These are phyloP conservation scores for Pollicipes pollicipes DNA, from an alignment of 1,140 invertebrate species.

Conservation along the genomic window DNA sequence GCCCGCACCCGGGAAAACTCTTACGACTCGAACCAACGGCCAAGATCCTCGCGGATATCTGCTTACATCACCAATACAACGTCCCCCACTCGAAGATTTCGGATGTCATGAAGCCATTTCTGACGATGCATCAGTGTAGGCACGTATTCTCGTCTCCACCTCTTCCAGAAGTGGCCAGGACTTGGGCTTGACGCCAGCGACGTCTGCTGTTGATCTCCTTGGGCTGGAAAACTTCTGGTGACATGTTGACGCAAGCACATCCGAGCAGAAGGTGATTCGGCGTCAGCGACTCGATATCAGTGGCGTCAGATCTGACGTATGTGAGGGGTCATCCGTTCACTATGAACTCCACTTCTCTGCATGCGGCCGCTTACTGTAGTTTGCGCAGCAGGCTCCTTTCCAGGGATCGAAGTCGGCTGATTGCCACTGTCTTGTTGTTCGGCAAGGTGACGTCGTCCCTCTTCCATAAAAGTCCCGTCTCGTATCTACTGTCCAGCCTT, in stretches of 20 bases:
- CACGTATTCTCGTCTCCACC: neutral
- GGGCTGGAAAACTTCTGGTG: neutral
- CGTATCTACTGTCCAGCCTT: too few relatives aligned
- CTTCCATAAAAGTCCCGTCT: too few relatives aligned
- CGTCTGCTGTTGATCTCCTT: neutral
- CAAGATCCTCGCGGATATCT: neutral
- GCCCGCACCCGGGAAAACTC: neutral
- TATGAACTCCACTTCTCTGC: neutral
- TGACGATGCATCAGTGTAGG: neutral
- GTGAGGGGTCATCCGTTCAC: neutral
- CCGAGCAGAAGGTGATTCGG: neutral
- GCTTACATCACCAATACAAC: neutral
- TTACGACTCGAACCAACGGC: neutral
- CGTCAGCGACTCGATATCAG: neutral
- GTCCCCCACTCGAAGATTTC: neutral
- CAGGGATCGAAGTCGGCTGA: too few relatives aligned
- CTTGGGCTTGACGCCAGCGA: neutral
- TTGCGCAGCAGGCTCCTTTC: too few relatives aligned
- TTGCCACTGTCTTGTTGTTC: too few relatives aligned
- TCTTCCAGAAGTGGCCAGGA: neutral
- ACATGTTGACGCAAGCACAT: neutral
- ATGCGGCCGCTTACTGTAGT: too few relatives aligned
- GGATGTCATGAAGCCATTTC: neutral
- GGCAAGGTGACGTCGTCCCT: too few relatives aligned
- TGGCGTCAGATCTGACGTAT: neutral